phyloP scores from a whole-genome alignment of 1,140 invertebrate genomes.

The Cydia strobilella region DNA sequence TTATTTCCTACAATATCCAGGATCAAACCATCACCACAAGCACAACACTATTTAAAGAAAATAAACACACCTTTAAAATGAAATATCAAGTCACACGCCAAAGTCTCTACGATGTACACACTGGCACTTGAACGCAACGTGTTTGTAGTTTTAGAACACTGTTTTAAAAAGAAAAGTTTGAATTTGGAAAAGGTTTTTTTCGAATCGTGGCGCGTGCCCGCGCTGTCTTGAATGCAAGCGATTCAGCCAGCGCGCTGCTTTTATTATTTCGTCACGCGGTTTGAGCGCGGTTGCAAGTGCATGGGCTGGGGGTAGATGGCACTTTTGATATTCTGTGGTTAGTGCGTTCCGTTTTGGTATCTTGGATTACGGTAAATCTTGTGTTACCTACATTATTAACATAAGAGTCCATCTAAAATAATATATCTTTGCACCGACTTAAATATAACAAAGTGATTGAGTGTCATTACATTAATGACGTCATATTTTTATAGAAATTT shows the following conservation, averaged over 20 bases:
- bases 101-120: conserved; percentile 71
- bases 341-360: conserved; percentile 19
- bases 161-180: conserved; percentile 41
- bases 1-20: conserved; percentile 15
- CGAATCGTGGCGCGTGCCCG: conserved; percentile 47
- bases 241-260: conserved; percentile 48
- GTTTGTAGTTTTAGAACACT: conserved; percentile 53
- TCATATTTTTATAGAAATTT: no score
- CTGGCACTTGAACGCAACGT: conserved; percentile 74
- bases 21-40: conserved; percentile 38
- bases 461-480: no score
- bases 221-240: conserved; percentile 56
- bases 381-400: neutral
- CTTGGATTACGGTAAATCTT: neutral
- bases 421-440: no score
- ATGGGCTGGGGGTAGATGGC: conserved; percentile 39
- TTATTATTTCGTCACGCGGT: conserved; percentile 71
- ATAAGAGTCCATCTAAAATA: no score
- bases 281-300: conserved; percentile 47
- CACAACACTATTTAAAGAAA: conserved; percentile 47
- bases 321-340: conserved; percentile 30
- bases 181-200: conserved; percentile 39
- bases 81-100: conserved; percentile 73
- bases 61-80: conserved; percentile 70
- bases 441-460: no score